Conservation (phyloP, 2,113 vertebrate species). For the Mystacornis crossleyi region DNA sequence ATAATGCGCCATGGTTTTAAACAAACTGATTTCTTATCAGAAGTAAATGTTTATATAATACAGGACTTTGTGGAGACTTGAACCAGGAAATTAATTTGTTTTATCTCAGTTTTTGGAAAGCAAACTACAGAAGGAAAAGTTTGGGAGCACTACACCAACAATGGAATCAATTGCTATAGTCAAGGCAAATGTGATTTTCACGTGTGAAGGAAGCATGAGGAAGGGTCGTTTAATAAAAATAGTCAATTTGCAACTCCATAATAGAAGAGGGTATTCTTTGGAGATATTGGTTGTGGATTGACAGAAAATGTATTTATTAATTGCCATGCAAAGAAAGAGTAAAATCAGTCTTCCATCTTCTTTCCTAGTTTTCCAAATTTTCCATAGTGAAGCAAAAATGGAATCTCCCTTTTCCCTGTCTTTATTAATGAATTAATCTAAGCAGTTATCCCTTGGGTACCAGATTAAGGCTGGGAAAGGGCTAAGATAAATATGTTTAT, state of each 20-base stretch:
- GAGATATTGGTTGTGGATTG: neutral
- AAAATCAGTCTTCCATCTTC: neutral
- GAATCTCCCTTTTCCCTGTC: neutral
- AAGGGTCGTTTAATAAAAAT: neutral
- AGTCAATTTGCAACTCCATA: neutral
- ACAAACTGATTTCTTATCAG: neutral
- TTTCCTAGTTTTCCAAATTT: neutral
- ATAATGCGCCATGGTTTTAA: neutral
- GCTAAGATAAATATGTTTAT: neutral
- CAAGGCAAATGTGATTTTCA: neutral
- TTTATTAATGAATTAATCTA: neutral
- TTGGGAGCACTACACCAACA: neutral
- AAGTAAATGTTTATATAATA: neutral
- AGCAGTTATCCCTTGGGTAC: neutral
- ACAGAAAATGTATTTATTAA: neutral
- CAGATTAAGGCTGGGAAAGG: neutral
- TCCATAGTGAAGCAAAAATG: neutral
- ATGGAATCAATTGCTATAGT: neutral
- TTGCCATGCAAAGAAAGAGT: neutral
- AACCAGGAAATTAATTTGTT: neutral
- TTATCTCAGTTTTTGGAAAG: neutral
- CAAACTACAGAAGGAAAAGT: neutral
- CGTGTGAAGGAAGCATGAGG: neutral
- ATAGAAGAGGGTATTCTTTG: neutral
- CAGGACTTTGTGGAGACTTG: neutral